These are phyloP conservation scores for Parapsyche elsis DNA, from an alignment of 1,140 invertebrate species.

Conservation along the genomic window DNA sequence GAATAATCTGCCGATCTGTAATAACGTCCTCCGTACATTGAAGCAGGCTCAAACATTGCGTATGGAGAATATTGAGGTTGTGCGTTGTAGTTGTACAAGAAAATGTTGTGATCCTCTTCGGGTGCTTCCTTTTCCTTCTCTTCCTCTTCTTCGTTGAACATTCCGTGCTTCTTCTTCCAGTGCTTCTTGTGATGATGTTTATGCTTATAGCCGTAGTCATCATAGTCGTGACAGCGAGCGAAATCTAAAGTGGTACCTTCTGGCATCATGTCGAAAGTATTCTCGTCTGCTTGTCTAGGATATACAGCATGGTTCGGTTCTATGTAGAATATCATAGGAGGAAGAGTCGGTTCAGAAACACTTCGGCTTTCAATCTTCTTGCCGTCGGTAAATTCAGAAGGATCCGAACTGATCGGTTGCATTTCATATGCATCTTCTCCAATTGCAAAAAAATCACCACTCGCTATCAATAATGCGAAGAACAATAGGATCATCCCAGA, in stretches of 20 bases:
- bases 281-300: neutral
- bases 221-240: neutral
- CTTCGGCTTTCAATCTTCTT: neutral
- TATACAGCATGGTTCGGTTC: neutral
- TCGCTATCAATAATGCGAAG: neutral
- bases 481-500: neutral
- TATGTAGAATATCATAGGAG: neutral
- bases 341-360: neutral
- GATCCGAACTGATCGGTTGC: neutral
- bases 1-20: constrained; percentile 9
- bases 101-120: neutral
- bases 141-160: neutral
- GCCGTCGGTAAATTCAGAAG: neutral
- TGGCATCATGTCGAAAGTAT: neutral
- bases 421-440: too few species aligned
- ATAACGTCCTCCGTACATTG: neutral
- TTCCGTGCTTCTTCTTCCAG: neutral
- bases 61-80: neutral
- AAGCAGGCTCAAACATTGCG: neutral
- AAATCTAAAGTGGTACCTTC: neutral
- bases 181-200: constrained; percentile 2
- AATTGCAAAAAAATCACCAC: neutral
- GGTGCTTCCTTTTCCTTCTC: neutral
- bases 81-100: constrained; percentile 15
- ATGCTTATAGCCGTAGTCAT: neutral